phyloP scores from a whole-genome alignment of 2,888 invertebrate species.

The Sclerodermus sp. region DNA sequence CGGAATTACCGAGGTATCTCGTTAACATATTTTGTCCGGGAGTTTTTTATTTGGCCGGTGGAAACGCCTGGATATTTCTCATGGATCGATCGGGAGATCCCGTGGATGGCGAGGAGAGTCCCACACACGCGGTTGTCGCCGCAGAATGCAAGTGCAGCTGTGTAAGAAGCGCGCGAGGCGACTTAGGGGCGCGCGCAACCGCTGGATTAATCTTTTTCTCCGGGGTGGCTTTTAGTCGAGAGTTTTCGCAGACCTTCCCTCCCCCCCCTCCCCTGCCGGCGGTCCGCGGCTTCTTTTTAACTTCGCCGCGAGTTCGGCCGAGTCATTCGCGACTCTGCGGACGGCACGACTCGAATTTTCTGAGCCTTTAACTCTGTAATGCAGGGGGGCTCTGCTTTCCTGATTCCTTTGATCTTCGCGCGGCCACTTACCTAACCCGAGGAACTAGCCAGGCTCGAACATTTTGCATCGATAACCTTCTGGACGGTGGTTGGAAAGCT shows the following conservation, averaged over 20 bases:
- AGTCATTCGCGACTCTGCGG: constrained; percentile 10
- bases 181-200: no score
- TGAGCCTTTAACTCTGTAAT: constrained; percentile 26
- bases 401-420: constrained; percentile 39
- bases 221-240: constrained; percentile 3
- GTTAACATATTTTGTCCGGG: no score
- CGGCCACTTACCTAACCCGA: constrained; percentile 29
- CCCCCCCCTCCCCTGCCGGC: background rate
- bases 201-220: background rate
- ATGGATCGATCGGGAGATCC: no score
- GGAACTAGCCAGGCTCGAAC: constrained; percentile 17
- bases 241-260: constrained; percentile 3
- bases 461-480: constrained; percentile 25
- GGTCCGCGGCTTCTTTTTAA: no score
- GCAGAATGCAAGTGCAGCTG: no score
- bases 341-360: constrained; percentile 24
- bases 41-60: no score
- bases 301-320: constrained; percentile 7
- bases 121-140: no score
- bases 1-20: no score
- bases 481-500: background rate
- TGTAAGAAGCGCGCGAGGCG: no score
- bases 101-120: no score
- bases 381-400: constrained; percentile 19
- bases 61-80: no score